Conservation (phyloP, 2,113 vertebrate species). For the Addax nasomaculatus region DNA sequence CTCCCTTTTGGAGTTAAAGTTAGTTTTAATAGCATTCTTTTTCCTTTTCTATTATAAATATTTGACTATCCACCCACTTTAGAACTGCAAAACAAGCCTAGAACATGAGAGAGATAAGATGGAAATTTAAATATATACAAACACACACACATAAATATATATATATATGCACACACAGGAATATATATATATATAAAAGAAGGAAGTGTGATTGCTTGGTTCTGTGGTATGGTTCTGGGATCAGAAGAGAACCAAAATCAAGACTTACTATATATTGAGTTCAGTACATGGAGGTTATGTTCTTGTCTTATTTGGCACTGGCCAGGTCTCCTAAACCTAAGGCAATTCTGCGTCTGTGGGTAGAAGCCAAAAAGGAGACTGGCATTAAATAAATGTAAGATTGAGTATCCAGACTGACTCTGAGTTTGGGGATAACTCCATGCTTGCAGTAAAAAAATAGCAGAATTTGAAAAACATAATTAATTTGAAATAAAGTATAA, state of each 20-base stretch:
- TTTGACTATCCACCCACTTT: neutral
- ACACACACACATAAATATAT: neutral
- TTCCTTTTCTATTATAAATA: neutral
- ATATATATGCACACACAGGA: neutral
- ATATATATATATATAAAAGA: neutral
- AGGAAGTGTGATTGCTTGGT: neutral
- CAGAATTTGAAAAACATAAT: constrained; percentile 7
- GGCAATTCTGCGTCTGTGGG: neutral
- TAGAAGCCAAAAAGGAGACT: neutral
- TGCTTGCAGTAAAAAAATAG: neutral
- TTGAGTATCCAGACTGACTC: neutral
- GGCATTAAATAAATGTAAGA: neutral
- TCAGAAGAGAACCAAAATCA: neutral
- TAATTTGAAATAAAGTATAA: constrained; percentile 34
- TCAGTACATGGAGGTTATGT: neutral
- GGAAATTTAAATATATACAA: neutral
- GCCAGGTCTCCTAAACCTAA: neutral
- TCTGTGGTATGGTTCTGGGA: neutral
- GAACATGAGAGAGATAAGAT: neutral
- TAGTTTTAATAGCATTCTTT: neutral
- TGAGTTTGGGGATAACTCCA: neutral
- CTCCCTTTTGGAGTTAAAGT: neutral
- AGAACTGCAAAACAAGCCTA: neutral
- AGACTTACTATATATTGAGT: neutral
- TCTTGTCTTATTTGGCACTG: neutral